Evolutionary conservation across 2,797 vertebrate genomes (phyloP), one percentile per base, ranked within the genome.

Genomic region (Acanthurus leucopareius): DNA sequence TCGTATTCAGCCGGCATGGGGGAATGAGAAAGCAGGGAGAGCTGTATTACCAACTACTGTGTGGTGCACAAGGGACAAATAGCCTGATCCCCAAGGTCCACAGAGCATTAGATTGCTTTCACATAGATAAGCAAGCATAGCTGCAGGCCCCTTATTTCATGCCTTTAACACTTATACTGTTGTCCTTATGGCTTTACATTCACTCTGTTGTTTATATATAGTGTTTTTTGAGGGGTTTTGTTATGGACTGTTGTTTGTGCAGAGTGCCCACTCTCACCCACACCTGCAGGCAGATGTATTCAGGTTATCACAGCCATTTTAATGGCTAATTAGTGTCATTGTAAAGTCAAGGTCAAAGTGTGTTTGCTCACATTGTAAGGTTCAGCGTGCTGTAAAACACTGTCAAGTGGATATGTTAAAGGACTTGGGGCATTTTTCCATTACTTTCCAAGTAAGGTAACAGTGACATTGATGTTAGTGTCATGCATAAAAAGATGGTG

Each of bases 61-160:
- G 77, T 45, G 78, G 69, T 73, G 49, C 85, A 86, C 85, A 57
- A 53, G 83, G 79, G 69, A 84, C 81, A 89, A 88, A 88, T 80
- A 82, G 52, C 48, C 71, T 73, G 45, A 90, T 85, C 79, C 73
- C 65, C 19, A 48, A 72, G 79, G 84, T 87, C 84, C 69, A 81
- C 64, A 77, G 69, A 83, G 76, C 42, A 59, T 82, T 84, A 78
- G 82, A 86, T 77, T 88, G 71, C 72, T 83, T 82, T 85, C 61
- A 79, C 69, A 83, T 52, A 75, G 69, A 79, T 81, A 77, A 81
- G 69, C 48, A 17, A 66, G 53, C 58, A 44, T 53, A 69, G 69
- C 63, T 74, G 28, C 62, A 57, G 70, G 69, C 42, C 48, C 67
- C 69, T 62, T 72, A 28, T 45, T 77, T 20, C 60, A 81, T 54